Percentiles rank a stretch among this genome's conserved stretches.
These are phyloP conservation scores for Phortica variegata DNA, from an alignment of 1,140 invertebrate genomes.

Conservation along the genomic window DNA sequence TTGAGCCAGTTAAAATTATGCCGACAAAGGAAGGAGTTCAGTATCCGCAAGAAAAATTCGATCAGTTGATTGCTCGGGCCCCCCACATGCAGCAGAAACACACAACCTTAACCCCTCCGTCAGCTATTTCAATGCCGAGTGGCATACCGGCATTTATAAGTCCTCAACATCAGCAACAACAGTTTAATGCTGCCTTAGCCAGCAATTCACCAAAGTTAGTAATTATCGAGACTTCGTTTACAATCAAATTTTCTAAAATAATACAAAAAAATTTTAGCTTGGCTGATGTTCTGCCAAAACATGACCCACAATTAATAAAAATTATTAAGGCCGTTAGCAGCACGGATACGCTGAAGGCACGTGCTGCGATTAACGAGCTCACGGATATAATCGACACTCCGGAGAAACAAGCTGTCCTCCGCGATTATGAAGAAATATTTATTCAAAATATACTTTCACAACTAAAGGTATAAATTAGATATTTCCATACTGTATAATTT, in stretches of 20 bases:
- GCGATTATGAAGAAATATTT: slow-evolving; percentile 56
- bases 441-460: slow-evolving; percentile 54
- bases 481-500: neutral
- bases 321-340: slow-evolving; percentile 47
- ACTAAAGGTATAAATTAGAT: slow-evolving; percentile 34
- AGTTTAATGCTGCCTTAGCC: slow-evolving; percentile 13
- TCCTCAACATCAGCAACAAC: slow-evolving; percentile 27
- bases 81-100: slow-evolving; percentile 30
- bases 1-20: slow-evolving; percentile 59
- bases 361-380: slow-evolving; percentile 51
- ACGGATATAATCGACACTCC: slow-evolving; percentile 49
- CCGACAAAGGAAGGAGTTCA: slow-evolving; percentile 57
- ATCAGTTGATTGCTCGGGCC: slow-evolving; percentile 50
- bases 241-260: neutral
- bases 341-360: slow-evolving; percentile 42
- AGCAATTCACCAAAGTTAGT: slow-evolving; percentile 40
- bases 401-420: slow-evolving; percentile 51
- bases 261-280: no score
- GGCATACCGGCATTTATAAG: slow-evolving; percentile 42
- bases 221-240: neutral
- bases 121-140: slow-evolving; percentile 15
- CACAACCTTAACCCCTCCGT: slow-evolving; percentile 21
- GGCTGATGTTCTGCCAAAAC: slow-evolving; percentile 48
- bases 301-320: slow-evolving; percentile 51
- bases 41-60: slow-evolving; percentile 60